phyloP scores from a whole-genome alignment of 2,797 vertebrate genomes.

The Myotis vivesi region DNA sequence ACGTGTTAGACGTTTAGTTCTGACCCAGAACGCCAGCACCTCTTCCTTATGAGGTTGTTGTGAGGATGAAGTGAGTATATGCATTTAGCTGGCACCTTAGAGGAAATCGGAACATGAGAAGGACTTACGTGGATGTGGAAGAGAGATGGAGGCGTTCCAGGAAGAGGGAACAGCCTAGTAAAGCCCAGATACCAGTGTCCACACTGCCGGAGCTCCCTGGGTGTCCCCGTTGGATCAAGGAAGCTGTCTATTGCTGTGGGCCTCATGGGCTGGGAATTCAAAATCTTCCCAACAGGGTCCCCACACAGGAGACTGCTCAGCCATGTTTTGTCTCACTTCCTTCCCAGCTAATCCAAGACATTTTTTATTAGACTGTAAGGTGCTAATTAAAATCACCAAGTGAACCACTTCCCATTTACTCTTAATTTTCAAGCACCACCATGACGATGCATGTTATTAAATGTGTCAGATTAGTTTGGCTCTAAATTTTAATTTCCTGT shows the following conservation, averaged over 20 bases:
- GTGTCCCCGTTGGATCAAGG: not conserved
- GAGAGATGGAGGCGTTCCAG: not conserved
- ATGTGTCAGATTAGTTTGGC: slow-evolving; percentile 49
- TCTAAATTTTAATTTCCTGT: slow-evolving; percentile 58
- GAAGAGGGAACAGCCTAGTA: not conserved
- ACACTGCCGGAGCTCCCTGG: not conserved
- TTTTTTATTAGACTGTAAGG: slow-evolving; percentile 43
- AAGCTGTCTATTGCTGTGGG: not conserved
- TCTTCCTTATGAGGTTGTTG: not conserved
- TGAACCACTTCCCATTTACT: not conserved
- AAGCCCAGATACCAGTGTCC: not conserved
- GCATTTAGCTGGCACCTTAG: not conserved
- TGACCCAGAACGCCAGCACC: not conserved
- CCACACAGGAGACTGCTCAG: not conserved
- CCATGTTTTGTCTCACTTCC: not conserved
- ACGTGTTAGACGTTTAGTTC: not conserved
- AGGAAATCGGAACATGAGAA: not conserved
- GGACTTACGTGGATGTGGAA: not conserved
- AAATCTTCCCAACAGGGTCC: not conserved
- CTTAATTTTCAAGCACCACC: slow-evolving; percentile 28
- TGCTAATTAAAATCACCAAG: slow-evolving; percentile 62
- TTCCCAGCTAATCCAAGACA: not conserved
- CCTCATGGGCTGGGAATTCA: not conserved
- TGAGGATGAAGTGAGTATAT: not conserved
- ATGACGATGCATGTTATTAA: slow-evolving; percentile 21